Conservation (phyloP, 2,113 vertebrate genomes). For the Nicator chloris region DNA sequence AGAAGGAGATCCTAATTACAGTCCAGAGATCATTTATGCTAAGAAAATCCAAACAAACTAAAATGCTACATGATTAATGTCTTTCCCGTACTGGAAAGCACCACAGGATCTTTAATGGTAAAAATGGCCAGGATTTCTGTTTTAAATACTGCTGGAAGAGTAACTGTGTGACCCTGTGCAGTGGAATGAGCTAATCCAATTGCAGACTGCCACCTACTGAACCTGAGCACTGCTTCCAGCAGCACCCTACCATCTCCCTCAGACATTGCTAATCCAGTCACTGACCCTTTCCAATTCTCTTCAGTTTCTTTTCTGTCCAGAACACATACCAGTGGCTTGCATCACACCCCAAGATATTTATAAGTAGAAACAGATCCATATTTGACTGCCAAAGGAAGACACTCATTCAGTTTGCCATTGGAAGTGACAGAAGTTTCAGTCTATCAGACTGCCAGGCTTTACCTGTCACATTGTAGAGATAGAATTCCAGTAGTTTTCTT, state of each 20-base stretch:
- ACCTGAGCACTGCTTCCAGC: neutral
- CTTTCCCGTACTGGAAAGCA: neutral
- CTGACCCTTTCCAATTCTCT: neutral
- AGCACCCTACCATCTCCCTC: neutral
- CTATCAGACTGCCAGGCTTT: neutral
- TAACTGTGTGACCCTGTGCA: neutral
- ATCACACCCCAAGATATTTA: neutral
- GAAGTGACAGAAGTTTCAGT: neutral
- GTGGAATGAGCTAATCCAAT: neutral
- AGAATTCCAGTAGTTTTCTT: neutral
- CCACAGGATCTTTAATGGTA: neutral
- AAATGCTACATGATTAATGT: fast-evolving
- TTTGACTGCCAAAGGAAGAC: neutral
- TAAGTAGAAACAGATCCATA: neutral
- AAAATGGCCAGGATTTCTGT: neutral
- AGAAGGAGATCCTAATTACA: neutral
- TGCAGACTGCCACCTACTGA: constrained; percentile 60
- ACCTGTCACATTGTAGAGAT: neutral
- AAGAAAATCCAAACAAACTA: neutral
- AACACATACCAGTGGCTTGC: neutral
- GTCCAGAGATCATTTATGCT: neutral
- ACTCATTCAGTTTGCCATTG: neutral
- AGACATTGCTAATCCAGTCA: neutral
- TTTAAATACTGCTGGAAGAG: neutral
- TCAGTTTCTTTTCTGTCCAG: neutral